Base-by-base conservation (phyloP, 2,888 invertebrate genomes). In the Lymantria monacha region DNA sequence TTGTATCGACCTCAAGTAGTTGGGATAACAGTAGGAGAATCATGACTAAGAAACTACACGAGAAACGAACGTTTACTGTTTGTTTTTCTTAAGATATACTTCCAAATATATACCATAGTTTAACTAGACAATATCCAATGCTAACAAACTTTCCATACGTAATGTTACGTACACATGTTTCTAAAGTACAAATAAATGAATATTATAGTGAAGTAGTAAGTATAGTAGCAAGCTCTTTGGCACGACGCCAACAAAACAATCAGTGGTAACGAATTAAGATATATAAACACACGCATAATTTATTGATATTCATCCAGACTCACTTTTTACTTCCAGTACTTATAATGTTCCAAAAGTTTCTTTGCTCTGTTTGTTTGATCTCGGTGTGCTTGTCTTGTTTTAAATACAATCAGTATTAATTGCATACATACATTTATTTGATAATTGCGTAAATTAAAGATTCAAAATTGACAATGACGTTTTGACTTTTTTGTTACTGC, bases 191-290 rank as follows among this genome's bases (percentile, higher is more conserved):
- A 51, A 61, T 49, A 57, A 65, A 57, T 64, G 55, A 46, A 51
- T 59, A 55, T 51, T 67, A 55, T 63, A 57, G 49, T 59, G 53
- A 51, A 62, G 69, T 55, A 51, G 44, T 49, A 51, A 66, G 68
- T 67, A 74, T 62, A 66, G 69, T 67, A 63, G 54, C 60, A 42
- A 65, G 77, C 76, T 76, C 77, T 79, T 86, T 89, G 89, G 88
- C 85, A 33, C 53, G 50, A 46, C 60, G 76, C 88, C 88, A 89
- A 80, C 68, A 82, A 85, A 85, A 82, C 87, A 83, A 86, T 88
- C 86, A 83, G 74, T 61, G 80, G 75, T 73, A 72, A 78, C 76
- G 66, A 71, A 75, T 76, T 74, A 69, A 79, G 76, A 70, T 69
- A 77, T 61, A 79, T 71, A 84, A 82, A 85, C 77, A 79, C 72